phyloP scores from a whole-genome alignment of 2,113 vertebrate genomes.

The Ceyx melanurus region DNA sequence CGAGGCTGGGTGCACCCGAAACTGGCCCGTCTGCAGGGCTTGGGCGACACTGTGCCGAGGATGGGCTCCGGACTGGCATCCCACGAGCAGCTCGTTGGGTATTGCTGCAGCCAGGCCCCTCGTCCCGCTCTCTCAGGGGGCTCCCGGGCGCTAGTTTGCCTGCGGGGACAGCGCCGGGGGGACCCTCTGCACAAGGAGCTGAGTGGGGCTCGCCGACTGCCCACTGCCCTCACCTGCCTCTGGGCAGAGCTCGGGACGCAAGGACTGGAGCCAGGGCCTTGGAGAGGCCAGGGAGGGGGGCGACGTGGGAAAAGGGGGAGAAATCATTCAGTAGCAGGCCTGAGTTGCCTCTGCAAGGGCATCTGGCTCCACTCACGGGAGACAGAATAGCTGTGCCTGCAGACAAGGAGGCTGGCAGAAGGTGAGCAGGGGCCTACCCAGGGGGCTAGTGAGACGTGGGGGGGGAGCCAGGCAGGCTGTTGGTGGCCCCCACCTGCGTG shows the following conservation, averaged over 20 bases:
- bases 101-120: neutral
- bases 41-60: neutral
- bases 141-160: neutral
- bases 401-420: neutral
- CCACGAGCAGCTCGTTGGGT: neutral
- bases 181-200: neutral
- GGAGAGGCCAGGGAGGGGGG: neutral
- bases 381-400: fast-evolving
- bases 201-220: neutral
- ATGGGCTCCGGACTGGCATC: neutral
- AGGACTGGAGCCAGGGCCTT: neutral
- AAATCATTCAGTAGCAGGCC: neutral
- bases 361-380: neutral
- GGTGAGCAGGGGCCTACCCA: neutral
- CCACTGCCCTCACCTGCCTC: neutral
- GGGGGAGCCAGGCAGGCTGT: neutral
- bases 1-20: neutral
- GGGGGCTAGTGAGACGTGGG: fast-evolving
- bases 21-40: neutral
- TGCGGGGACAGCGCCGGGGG: neutral
- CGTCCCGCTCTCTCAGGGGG: neutral
- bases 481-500: neutral
- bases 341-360: neutral
- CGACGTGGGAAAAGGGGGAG: neutral
- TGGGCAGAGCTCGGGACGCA: neutral